phyloP scores from a whole-genome alignment of 2,113 vertebrate genomes.

The Talpa occidentalis region DNA sequence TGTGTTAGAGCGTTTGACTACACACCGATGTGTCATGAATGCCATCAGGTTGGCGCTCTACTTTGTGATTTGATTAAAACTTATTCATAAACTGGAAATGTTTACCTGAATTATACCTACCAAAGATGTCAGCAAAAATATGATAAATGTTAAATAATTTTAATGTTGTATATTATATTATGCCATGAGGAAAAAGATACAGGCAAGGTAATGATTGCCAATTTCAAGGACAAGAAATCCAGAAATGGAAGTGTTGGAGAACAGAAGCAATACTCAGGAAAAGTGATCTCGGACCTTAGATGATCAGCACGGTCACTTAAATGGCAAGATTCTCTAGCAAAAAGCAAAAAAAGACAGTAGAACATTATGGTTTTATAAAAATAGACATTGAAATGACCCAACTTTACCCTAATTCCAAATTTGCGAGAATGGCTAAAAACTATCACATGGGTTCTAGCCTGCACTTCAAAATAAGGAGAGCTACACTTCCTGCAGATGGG shows the following conservation, averaged over 20 bases:
- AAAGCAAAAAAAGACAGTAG: background rate
- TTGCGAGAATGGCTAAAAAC: background rate
- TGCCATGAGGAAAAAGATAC: background rate
- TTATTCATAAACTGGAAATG: background rate
- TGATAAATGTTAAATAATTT: background rate
- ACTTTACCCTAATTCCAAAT: background rate
- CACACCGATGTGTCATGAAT: background rate
- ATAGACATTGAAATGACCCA: background rate
- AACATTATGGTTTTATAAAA: background rate
- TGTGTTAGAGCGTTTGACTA: too few relatives aligned
- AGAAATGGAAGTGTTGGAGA: background rate
- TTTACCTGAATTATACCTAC: background rate
- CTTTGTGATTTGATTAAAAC: background rate
- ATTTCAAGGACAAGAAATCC: background rate
- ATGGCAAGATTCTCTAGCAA: background rate
- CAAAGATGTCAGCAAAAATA: background rate
- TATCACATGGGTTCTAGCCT: too few relatives aligned
- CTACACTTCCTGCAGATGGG: background rate
- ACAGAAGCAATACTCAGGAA: background rate
- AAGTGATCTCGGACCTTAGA: background rate
- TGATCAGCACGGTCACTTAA: background rate
- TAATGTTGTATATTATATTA: background rate
- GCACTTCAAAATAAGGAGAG: fast-evolving
- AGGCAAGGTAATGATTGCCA: background rate
- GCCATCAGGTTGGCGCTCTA: background rate